A percentile compares a stretch with the other conserved stretches of the same genome.
Conservation (phyloP, 2,888 invertebrate genomes). For the Ormyrus nitidulus region DNA sequence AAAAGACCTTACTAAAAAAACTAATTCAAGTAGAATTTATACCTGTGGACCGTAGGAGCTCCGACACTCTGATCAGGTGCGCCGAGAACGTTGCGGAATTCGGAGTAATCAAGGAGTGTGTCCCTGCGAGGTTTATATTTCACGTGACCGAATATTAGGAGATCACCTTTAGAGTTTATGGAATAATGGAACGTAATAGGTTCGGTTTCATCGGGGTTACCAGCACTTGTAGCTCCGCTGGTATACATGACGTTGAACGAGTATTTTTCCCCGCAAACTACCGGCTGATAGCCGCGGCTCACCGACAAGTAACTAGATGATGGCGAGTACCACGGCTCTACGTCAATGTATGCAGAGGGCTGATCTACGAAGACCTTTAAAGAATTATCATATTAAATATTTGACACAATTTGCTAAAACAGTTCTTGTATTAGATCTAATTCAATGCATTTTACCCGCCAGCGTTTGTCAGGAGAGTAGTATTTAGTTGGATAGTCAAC, state of each 20-base stretch:
- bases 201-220: constrained; percentile 58
- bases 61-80: not conserved
- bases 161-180: constrained; percentile 71
- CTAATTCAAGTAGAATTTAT: not conserved
- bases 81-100: constrained; percentile 70
- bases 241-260: constrained; percentile 74
- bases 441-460: constrained; percentile 64
- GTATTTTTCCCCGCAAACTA: constrained; percentile 72
- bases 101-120: constrained; percentile 69
- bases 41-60: constrained; percentile 39
- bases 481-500: constrained; percentile 73
- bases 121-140: constrained; percentile 71
- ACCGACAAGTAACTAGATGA: constrained; percentile 71
- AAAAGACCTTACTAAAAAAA: constrained; percentile 2
- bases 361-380: constrained; percentile 72
- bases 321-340: constrained; percentile 72
- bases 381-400: constrained; percentile 1
- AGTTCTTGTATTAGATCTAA: no score
- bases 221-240: constrained; percentile 61
- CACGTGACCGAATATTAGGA: constrained; percentile 71
- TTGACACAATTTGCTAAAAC: not conserved
- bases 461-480: constrained; percentile 73
- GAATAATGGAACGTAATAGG: constrained; percentile 71
- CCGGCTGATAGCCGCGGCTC: constrained; percentile 69
- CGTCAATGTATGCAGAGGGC: constrained; percentile 71